phyloP scores from a whole-genome alignment of 2,888 invertebrate genomes.

The Dryobota labecula region DNA sequence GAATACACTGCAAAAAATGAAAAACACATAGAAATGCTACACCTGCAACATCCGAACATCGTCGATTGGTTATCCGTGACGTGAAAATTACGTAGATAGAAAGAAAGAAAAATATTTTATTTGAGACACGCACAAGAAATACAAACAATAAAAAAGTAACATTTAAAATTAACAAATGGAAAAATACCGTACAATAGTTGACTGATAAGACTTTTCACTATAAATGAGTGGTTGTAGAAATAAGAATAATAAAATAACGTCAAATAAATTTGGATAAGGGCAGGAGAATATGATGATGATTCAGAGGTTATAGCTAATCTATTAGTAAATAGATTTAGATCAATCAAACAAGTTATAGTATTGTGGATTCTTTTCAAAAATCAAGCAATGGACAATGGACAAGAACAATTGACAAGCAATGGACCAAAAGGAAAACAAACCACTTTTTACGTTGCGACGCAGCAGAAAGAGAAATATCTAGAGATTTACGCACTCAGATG shows the following conservation, averaged over 20 bases:
- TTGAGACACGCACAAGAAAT: background rate
- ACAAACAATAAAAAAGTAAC: background rate
- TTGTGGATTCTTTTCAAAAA: background rate
- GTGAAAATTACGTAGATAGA: background rate
- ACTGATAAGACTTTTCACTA: rapidly evolving
- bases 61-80: background rate
- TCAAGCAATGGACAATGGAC: background rate
- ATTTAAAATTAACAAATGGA: background rate
- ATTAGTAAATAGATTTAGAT: background rate
- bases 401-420: background rate
- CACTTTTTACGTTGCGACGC: background rate
- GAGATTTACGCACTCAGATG: background rate
- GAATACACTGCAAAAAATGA: background rate
- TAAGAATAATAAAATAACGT: too few species aligned
- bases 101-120: background rate
- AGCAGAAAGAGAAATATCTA: background rate
- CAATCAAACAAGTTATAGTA: background rate
- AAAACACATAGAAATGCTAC: background rate
- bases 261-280: too few species aligned
- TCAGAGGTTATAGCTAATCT: background rate
- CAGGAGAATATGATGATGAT: background rate
- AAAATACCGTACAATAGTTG: background rate
- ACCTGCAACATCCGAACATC: background rate
- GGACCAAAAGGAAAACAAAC: background rate
- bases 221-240: too few species aligned